Evolutionary conservation across 1,140 invertebrate genomes (phyloP).

Genomic region (Heliconius eleuchia): DNA sequence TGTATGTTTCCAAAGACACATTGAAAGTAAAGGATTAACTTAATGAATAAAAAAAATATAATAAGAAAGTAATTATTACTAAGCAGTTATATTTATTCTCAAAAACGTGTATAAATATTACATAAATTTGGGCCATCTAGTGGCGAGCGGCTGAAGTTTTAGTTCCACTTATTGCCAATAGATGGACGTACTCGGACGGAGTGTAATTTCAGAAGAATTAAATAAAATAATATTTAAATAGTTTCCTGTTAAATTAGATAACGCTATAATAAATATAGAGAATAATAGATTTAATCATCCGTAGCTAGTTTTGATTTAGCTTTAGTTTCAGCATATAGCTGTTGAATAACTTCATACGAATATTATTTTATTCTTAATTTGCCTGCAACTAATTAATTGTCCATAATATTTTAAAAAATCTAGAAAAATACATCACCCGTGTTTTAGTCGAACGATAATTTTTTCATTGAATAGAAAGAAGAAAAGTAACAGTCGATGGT

Average conservation of each 20-base stretch:
- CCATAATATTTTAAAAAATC: neutral
- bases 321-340: too few species aligned
- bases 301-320: too few species aligned
- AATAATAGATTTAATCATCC: neutral
- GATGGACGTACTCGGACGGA: conserved; percentile 48
- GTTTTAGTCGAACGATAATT: neutral
- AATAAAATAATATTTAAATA: conserved; percentile 13
- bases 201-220: neutral
- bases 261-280: neutral
- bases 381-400: too few species aligned
- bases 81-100: too few species aligned
- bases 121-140: conserved; percentile 53
- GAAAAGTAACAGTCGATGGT: neutral
- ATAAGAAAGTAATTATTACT: too few species aligned
- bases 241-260: neutral
- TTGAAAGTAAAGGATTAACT: too few species aligned
- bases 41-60: too few species aligned
- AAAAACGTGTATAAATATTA: too few species aligned
- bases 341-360: too few species aligned
- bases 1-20: too few species aligned
- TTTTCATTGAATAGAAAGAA: neutral
- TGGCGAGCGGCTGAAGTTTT: conserved; percentile 49
- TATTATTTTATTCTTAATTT: too few species aligned
- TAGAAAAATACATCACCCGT: neutral
- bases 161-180: conserved; percentile 44